These are phyloP conservation scores for Torymus texanus DNA, from an alignment of 2,888 invertebrate species.

Conservation along the genomic window DNA sequence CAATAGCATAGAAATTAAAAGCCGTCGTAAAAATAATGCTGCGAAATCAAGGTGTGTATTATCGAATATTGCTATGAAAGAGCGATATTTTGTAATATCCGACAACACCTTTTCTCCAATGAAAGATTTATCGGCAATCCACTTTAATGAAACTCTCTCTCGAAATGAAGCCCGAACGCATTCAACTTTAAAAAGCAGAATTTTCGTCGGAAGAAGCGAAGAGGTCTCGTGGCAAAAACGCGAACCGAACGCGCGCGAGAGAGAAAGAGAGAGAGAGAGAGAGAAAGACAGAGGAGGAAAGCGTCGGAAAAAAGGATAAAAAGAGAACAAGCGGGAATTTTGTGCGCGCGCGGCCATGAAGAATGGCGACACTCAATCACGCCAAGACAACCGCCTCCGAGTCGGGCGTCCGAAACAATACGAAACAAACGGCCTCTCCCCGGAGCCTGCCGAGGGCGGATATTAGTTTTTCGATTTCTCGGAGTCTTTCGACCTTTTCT, in stretches of 20 bases:
- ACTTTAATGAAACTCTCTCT: no score
- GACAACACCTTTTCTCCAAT: no score
- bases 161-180: no score
- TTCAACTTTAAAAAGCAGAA: no score
- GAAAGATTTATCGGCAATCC: neutral
- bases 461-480: constrained; percentile 75
- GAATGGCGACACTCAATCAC: constrained; percentile 75
- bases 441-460: constrained; percentile 66
- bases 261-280: neutral
- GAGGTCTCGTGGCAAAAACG: neutral
- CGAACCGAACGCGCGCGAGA: neutral
- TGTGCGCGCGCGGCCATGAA: constrained; percentile 63
- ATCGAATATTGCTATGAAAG: neutral
- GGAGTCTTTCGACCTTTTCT: constrained; percentile 54
- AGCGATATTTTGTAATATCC: no score
- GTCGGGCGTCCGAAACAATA: constrained; percentile 72
- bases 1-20: no score
- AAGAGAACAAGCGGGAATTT: constrained; percentile 41
- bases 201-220: no score
- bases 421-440: constrained; percentile 73
- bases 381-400: constrained; percentile 70
- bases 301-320: neutral
- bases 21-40: no score
- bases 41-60: no score
- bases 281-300: neutral